Base-by-base conservation (phyloP, 2,797 vertebrate species). In the Chloroceryle inda region DNA sequence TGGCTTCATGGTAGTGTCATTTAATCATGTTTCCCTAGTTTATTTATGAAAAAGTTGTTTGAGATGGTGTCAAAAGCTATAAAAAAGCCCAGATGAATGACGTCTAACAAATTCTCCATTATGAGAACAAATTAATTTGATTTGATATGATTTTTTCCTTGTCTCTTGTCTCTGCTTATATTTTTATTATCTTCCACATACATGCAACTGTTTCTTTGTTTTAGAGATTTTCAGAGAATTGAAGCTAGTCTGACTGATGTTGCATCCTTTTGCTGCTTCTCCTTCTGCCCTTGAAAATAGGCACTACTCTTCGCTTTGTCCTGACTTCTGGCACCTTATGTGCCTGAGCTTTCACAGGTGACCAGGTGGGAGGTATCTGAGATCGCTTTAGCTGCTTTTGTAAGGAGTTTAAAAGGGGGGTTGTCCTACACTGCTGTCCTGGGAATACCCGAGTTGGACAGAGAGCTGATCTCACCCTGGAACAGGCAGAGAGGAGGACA, bases 41-140 rank as follows among this genome's bases (percentile, higher is more conserved):
- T 92, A 85, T 95, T 95, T 94, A 85, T 89, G 29, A 89, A 53
- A 68, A 95, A 93, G 88, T 88, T 88, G 33, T 88, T 71, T 89
- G 53, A 97, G 53, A 92, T 1, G 3, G 45, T 90, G 68, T 90
- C 79, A 92, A 85, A 96, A 84, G 62, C 72, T 92, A 22, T 81
- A 86, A 84, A 64, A 84, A 92, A 94, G 26, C 69, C 29, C n/a
- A 85, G 66, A 84, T 72, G 95, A 96, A 90, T 81, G 53, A 72
- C 27, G 84, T 64, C 44, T 52, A 92, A 94, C 82, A 92, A 83
- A 3, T 85, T 89, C 26, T 88, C 69, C 13, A 55, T 92, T 94
- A 86, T 33, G 37, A 86, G 79, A 92, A 94, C 2, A 72, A 92
- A 88, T 84, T 91, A 74, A 78, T 67, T 89, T 85, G 21, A 69